phyloP scores from a whole-genome alignment of 2,888 invertebrate species.

The Muschampia plurimacula region DNA sequence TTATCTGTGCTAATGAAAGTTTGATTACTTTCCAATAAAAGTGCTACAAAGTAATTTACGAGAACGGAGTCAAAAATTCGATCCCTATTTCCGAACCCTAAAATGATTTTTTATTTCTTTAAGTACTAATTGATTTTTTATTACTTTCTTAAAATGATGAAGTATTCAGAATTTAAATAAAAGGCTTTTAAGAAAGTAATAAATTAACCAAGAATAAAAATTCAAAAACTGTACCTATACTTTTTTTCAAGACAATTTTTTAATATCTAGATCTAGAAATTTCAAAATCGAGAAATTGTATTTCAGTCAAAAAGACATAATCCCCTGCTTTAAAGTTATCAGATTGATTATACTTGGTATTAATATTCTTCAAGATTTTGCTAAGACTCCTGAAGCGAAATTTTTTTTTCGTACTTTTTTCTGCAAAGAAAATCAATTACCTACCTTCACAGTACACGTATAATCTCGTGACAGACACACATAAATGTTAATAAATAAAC shows the following conservation, averaged over 20 bases:
- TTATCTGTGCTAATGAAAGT: constrained; percentile 29
- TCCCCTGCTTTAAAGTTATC: too few species aligned
- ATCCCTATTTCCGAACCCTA: constrained; percentile 9
- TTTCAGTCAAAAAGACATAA: too few species aligned
- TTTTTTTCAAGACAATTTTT: too few species aligned
- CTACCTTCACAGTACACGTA: not conserved
- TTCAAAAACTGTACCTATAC: too few species aligned
- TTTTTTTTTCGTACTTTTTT: not conserved
- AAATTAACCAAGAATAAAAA: too few species aligned
- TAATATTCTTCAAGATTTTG: not conserved
- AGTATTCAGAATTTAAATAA: constrained; percentile 3
- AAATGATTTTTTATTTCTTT: constrained; percentile 14
- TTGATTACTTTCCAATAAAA: constrained; percentile 34
- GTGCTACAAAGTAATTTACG: constrained; percentile 30
- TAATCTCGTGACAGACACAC: constrained; percentile 14
- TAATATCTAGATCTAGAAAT: too few species aligned
- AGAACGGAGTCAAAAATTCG: constrained; percentile 3
- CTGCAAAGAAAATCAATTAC: not conserved
- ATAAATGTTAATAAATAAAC: constrained; percentile 13
- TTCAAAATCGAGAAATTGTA: too few species aligned
- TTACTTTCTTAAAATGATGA: not conserved
- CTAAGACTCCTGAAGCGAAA: not conserved
- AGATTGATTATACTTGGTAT: not conserved
- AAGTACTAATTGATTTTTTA: constrained; percentile 23
- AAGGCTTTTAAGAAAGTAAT: too few species aligned